Base-by-base conservation (phyloP, 23 tunicate genomes). In the Phallusia fumigata region DNA sequence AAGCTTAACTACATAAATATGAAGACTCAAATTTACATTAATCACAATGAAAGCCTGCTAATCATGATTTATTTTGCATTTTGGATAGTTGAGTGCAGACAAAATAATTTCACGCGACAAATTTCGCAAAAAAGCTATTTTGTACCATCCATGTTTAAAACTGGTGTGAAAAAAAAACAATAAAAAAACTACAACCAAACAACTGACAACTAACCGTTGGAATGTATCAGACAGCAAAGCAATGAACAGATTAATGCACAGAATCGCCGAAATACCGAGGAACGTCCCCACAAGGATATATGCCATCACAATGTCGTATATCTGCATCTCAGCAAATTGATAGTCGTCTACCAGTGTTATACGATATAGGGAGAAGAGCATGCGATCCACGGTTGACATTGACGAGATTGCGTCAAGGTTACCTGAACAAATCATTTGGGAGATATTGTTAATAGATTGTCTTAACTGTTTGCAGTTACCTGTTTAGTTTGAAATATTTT, bases 161-260 rank as follows among this genome's bases (percentile, higher is more conserved):
- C n/a, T n/a, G n/a, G n/a, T n/a, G n/a, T n/a, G n/a, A n/a, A n/a
- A n/a, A 21, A 75, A 75, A 35, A 10, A 33, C 79, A 31, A 35
- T 75, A n/a, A 33, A 40, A 31, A 40, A 40, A 40, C 10, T 10
- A 40, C 10, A 40, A 40, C 5, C 47, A 40, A 12, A 80, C 6
- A 19, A 19, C 36, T 21, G 22, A 3, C 47, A 40, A 40, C 34
- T 84, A 35, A 94, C 98, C 99, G 84, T 75, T 90, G 95, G 77
- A 95, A 95, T 1, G 99, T 95, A 51, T 95, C 99, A 21, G 99
- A 95, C 53, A 95, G 86, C 77, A 95, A 83, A 24, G 99, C 99
- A 77, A 95, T 95, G 81, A 95, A 95, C 45, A 95, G 85, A 77
- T 95, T 95, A 53, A 95, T 76, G 84, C 91, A 87, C 30, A 95